Percentiles rank a stretch among this genome's conserved stretches.
Conservation (phyloP, 2,888 invertebrate genomes). For the Octonoba sinensis region DNA sequence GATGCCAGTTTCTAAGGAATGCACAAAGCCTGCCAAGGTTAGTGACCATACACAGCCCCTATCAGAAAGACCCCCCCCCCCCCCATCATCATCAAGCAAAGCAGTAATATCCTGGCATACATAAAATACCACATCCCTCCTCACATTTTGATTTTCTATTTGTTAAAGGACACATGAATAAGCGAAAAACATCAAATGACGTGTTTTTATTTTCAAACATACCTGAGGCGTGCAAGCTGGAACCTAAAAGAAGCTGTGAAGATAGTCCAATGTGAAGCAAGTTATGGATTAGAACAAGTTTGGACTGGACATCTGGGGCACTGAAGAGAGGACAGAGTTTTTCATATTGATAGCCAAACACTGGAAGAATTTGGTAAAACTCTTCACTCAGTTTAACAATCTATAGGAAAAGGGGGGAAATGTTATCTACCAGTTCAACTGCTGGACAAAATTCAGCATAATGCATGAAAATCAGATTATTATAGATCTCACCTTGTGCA, state of each 20-base stretch:
- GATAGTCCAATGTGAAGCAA: slow-evolving; percentile 72
- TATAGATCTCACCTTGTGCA: slow-evolving; percentile 38
- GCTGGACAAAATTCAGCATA: background rate
- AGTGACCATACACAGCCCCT: no score
- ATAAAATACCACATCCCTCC: no score
- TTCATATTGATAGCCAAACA: slow-evolving; percentile 72
- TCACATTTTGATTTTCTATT: no score
- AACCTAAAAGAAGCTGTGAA: slow-evolving; percentile 70
- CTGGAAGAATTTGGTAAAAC: slow-evolving; percentile 73
- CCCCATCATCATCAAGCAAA: no score
- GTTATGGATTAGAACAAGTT: slow-evolving; percentile 70
- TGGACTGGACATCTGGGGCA: slow-evolving; percentile 68
- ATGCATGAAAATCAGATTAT: background rate
- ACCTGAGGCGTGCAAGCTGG: slow-evolving; percentile 70
- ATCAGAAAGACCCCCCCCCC: no score
- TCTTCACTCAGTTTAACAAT: slow-evolving; percentile 72
- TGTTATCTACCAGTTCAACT: slow-evolving; percentile 1
- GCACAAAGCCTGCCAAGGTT: no score
- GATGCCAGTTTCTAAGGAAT: no score
- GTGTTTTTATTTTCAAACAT: background rate
- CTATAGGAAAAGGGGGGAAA: slow-evolving; percentile 65
- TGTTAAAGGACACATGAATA: no score
- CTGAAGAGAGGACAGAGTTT: slow-evolving; percentile 71
- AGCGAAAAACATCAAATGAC: no score
- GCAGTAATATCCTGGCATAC: no score